A percentile compares a stretch with the other conserved stretches of the same genome.
Evolutionary conservation across 1,140 invertebrate species (phyloP).

Genomic region (Drosophila persimilis): DNA sequence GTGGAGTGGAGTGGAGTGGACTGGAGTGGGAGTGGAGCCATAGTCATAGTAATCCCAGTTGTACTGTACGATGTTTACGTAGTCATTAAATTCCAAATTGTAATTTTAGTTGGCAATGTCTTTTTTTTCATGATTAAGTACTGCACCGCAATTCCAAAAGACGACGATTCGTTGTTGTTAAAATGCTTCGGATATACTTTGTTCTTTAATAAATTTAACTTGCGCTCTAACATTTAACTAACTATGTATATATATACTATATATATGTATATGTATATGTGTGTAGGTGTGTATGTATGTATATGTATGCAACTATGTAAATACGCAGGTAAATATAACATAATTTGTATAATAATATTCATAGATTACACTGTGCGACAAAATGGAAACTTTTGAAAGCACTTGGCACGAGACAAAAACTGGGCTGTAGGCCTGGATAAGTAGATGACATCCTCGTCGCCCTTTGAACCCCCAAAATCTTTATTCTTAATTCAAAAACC

Average conservation of each 20-base stretch:
- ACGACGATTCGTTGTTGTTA: conserved; percentile 8
- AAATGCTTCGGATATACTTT: conserved; percentile 55
- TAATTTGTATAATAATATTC: conserved; percentile 64
- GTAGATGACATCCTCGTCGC: too few relatives aligned
- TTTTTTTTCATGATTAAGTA: too few relatives aligned
- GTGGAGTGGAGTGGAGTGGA: neutral
- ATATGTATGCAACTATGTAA: conserved; percentile 69
- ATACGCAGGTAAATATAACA: conserved; percentile 74
- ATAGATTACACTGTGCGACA: conserved; percentile 47
- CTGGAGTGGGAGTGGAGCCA: conserved; percentile 1
- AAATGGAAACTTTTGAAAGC: too few relatives aligned
- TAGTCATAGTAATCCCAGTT: conserved; percentile 35
- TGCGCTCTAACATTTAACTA: conserved; percentile 77
- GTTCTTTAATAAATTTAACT: conserved; percentile 72
- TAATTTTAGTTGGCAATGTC: conserved; percentile 29
- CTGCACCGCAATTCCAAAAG: neutral
- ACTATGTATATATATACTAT: conserved; percentile 58
- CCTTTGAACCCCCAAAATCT: too few relatives aligned
- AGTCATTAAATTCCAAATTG: conserved; percentile 56
- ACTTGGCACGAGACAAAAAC: too few relatives aligned
- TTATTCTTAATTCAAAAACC: too few relatives aligned
- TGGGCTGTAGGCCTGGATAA: too few relatives aligned
- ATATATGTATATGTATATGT: conserved; percentile 41
- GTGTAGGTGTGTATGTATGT: conserved; percentile 50
- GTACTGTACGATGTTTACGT: conserved; percentile 15